A percentile compares a stretch with the other conserved stretches of the same genome.
Evolutionary conservation across 2,797 vertebrate species (phyloP).

Genomic region (Pipistrellus pipistrellus): DNA sequence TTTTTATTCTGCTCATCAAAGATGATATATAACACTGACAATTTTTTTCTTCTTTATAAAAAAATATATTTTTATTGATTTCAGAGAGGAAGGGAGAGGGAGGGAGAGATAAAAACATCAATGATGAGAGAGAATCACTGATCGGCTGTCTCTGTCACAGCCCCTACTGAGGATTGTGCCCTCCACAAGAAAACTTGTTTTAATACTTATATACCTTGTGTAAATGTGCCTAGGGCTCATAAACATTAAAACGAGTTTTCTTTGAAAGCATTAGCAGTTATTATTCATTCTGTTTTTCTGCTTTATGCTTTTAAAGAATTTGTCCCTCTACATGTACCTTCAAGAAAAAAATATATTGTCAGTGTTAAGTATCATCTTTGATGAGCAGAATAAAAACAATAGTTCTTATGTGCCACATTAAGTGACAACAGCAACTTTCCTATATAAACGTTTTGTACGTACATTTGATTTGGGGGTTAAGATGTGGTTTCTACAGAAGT

Average conservation of each 20-base stretch:
- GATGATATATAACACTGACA: not conserved
- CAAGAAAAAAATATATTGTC: not conserved
- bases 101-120: too few relatives aligned
- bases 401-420: not conserved
- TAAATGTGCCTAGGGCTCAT: not conserved
- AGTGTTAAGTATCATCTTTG: not conserved
- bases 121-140: too few relatives aligned
- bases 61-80: too few relatives aligned
- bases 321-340: too few relatives aligned
- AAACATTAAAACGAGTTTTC: not conserved
- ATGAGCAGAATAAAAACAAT: not conserved
- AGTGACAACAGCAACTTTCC: not conserved
- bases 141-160: too few relatives aligned
- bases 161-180: too few relatives aligned
- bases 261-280: not conserved
- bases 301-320: not conserved
- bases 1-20: slow-evolving; percentile 3
- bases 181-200: not conserved
- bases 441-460: not conserved
- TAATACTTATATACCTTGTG: not conserved
- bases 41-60: not conserved
- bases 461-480: not conserved
- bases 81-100: too few relatives aligned
- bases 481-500: not conserved
- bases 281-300: not conserved